phyloP scores from a whole-genome alignment of 2,113 vertebrate genomes.

The Forbesichthys papilliferus region DNA sequence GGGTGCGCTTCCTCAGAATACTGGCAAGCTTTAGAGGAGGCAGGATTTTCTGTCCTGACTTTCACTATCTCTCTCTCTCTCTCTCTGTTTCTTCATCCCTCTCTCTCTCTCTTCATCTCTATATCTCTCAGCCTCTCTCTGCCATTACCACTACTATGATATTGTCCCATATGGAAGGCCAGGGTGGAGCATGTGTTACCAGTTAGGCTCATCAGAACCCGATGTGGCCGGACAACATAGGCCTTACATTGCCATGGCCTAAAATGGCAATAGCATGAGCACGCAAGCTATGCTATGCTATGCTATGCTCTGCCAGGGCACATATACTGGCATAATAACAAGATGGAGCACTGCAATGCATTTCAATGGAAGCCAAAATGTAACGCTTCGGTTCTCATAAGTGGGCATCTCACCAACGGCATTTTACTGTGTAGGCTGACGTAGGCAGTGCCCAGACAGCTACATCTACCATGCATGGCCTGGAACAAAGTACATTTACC shows the following conservation, averaged over 20 bases:
- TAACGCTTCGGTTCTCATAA: too few species aligned
- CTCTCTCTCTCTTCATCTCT: conserved; percentile 3
- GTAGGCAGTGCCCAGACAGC: too few species aligned
- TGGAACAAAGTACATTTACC: too few species aligned
- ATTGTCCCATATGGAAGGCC: conserved; percentile 75
- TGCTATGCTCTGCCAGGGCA: too few species aligned
- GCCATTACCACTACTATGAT: conserved; percentile 76
- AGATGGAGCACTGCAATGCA: too few species aligned
- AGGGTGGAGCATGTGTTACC: conserved; percentile 72
- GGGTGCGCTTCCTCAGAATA: conserved; percentile 58
- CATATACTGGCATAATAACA: too few species aligned
- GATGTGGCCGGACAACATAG: conserved; percentile 58
- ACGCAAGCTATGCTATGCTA: not conserved
- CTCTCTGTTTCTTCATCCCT: not conserved
- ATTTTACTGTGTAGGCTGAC: too few species aligned
- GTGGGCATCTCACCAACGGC: too few species aligned
- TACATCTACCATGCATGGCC: too few species aligned
- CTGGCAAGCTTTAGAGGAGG: conserved; percentile 55
- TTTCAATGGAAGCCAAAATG: too few species aligned
- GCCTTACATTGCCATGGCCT: conserved; percentile 32
- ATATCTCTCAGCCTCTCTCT: conserved; percentile 39
- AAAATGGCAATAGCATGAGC: conserved; percentile 34
- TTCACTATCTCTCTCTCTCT: conserved; percentile 19
- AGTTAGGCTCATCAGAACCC: conserved; percentile 74
- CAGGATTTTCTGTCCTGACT: conserved; percentile 46